A percentile compares a stretch with the other conserved stretches of the same genome.
These are phyloP conservation scores for Labia minor DNA, from an alignment of 2,888 invertebrate genomes.

Conservation along the genomic window DNA sequence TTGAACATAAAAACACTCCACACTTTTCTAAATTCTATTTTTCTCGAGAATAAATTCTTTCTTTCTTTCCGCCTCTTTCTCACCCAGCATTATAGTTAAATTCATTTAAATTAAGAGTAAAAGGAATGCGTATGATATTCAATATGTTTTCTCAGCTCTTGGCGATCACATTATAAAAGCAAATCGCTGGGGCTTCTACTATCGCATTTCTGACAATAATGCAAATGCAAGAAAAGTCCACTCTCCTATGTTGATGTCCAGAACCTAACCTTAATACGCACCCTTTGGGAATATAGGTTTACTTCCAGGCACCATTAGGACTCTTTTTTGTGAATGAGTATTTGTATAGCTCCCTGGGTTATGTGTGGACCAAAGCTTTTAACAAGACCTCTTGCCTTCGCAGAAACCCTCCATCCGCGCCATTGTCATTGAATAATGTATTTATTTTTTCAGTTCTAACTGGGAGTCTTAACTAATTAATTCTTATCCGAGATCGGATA, in stretches of 20 bases:
- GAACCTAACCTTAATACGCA: background rate
- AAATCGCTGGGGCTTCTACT: background rate
- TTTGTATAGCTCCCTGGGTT: background rate
- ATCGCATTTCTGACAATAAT: constrained; percentile 2
- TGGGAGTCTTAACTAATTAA: background rate
- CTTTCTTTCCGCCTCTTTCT: no score
- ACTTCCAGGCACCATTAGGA: background rate
- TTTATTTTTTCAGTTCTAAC: background rate
- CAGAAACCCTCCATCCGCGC: background rate
- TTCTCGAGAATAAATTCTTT: no score
- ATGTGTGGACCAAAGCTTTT: background rate
- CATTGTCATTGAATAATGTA: background rate
- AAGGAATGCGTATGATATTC: no score
- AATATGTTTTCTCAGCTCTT: background rate
- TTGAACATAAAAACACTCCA: no score
- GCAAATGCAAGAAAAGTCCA: constrained; percentile 9
- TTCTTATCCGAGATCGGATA: background rate
- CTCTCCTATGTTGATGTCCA: background rate
- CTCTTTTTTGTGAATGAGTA: background rate
- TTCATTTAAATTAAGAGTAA: no score
- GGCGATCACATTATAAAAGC: background rate
- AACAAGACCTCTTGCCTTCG: background rate
- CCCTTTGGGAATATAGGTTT: constrained; percentile 13
- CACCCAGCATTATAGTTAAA: no score
- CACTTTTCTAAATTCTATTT: no score